phyloP scores from a whole-genome alignment of 2,113 vertebrate species.

The Madoqua kirkii region DNA sequence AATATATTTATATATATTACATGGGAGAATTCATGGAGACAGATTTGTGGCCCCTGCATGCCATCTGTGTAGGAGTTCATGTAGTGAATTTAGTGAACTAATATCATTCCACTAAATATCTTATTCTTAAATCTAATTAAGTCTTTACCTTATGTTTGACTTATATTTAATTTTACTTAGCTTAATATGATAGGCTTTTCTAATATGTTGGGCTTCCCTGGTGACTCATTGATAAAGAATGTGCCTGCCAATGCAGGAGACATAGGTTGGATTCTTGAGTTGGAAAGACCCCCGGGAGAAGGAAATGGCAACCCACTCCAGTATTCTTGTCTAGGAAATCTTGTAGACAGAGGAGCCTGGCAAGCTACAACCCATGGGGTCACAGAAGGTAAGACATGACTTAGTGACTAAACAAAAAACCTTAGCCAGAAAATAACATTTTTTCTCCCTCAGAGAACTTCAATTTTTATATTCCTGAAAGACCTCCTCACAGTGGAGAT shows the following conservation, averaged over 20 bases:
- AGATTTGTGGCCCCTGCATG: background rate
- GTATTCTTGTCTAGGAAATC: background rate
- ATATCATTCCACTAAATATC: background rate
- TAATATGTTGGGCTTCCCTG: background rate
- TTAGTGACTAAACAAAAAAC: background rate
- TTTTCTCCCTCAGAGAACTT: background rate
- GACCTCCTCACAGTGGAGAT: background rate
- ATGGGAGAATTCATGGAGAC: background rate
- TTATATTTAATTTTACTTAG: background rate
- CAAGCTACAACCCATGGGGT: background rate
- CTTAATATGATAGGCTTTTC: background rate
- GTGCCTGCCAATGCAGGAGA: background rate
- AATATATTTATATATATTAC: background rate
- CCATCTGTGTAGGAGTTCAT: background rate
- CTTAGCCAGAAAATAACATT: background rate
- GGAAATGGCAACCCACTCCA: background rate
- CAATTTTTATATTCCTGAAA: background rate
- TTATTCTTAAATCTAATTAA: background rate
- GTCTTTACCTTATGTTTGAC: background rate
- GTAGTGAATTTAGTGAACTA: background rate
- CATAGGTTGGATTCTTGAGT: background rate
- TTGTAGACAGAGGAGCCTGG: background rate
- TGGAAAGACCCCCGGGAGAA: background rate
- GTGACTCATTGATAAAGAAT: background rate
- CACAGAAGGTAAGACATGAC: background rate